Percentiles rank a stretch among this genome's conserved stretches.
Evolutionary conservation across 2,113 vertebrate genomes (phyloP).

Genomic region (Phylloscopus whistleri): DNA sequence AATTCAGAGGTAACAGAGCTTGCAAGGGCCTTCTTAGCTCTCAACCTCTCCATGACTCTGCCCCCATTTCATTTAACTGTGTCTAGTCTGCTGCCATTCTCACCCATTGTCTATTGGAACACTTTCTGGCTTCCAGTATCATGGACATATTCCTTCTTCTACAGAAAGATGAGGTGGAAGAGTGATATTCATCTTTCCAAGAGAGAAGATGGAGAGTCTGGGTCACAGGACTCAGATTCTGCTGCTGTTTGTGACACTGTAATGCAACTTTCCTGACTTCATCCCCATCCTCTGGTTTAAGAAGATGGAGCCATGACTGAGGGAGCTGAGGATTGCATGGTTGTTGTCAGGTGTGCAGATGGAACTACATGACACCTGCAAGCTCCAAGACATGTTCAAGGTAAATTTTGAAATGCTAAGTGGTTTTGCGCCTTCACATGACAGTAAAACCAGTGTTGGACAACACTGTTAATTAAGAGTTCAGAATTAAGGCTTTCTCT

Average conservation of each 20-base stretch:
- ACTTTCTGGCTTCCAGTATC: background rate
- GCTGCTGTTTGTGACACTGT: background rate
- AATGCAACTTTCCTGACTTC: background rate
- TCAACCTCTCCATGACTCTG: background rate
- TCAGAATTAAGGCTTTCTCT: background rate
- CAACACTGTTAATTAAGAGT: background rate
- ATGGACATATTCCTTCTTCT: background rate
- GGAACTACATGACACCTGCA: background rate
- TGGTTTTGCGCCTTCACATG: background rate
- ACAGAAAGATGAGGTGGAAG: background rate
- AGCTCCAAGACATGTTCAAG: background rate
- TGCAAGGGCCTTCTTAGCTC: background rate
- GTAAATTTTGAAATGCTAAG: background rate
- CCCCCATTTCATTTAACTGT: background rate
- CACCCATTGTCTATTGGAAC: background rate
- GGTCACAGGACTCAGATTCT: background rate
- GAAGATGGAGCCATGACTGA: background rate
- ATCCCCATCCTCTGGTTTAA: background rate
- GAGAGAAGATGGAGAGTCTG: background rate
- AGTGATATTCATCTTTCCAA: background rate
- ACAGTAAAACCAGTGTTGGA: background rate
- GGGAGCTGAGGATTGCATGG: background rate
- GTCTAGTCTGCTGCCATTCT: background rate
- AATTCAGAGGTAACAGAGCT: background rate
- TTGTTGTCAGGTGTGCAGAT: background rate